These are phyloP conservation scores for Apis florea DNA, from an alignment of 1,140 invertebrate species.

Conservation along the genomic window DNA sequence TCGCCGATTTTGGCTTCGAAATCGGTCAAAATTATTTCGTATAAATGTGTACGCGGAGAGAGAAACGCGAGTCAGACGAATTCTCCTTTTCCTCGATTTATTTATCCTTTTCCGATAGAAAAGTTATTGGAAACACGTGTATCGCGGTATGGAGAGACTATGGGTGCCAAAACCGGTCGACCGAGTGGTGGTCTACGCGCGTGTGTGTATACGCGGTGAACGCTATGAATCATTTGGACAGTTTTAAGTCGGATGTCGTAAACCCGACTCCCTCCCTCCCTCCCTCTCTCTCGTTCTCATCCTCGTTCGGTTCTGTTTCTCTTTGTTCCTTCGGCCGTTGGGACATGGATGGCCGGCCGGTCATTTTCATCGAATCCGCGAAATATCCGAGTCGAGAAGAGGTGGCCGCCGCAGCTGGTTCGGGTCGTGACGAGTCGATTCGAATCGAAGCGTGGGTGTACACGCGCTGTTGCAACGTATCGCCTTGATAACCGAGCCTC, in stretches of 20 bases:
- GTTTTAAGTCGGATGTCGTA: slow-evolving; percentile 74
- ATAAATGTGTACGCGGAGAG: too few species aligned
- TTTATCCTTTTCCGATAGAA: slow-evolving; percentile 67
- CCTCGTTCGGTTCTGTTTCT: slow-evolving; percentile 6
- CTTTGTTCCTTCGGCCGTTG: slow-evolving; percentile 23
- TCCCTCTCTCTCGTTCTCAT: slow-evolving; percentile 30
- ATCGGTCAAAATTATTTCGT: too few species aligned
- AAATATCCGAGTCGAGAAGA: neutral
- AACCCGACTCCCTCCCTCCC: slow-evolving; percentile 42
- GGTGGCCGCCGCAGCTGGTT: neutral
- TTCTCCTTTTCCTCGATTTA: slow-evolving; percentile 63
- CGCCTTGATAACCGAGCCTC: slow-evolving; percentile 71
- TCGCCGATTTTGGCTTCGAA: neutral
- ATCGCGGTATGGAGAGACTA: slow-evolving; percentile 45
- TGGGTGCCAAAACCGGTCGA: slow-evolving; percentile 74
- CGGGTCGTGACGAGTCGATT: neutral
- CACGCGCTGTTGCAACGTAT: slow-evolving; percentile 70
- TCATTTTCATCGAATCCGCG: neutral
- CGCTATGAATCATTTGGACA: slow-evolving; percentile 58
- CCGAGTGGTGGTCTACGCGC: too few species aligned
- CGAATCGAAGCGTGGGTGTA: slow-evolving; percentile 70
- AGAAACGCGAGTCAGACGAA: too few species aligned
- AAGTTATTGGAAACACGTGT: slow-evolving; percentile 74
- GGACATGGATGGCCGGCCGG: too few species aligned
- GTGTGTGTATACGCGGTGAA: slow-evolving; percentile 12